Base-by-base conservation (phyloP, 2,113 vertebrate species). In the Larimichthys crocea region DNA sequence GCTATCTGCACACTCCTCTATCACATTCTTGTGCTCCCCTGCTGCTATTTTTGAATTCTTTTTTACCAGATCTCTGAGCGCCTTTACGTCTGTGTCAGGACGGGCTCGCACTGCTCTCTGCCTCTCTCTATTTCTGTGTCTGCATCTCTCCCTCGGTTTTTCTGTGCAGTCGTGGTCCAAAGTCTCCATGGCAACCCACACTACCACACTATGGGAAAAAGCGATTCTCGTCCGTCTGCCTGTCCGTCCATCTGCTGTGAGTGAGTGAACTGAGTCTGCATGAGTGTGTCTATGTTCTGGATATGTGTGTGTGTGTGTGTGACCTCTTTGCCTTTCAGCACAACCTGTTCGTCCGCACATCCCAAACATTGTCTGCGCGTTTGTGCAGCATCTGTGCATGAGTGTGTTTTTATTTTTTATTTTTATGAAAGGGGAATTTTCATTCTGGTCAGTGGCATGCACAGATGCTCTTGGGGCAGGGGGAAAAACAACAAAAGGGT, bases 121-220 rank as follows among this genome's bases (percentile, higher is more conserved):
- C 88, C 50, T 85, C 82, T 85, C 82, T 87, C 64, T 62, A 29
- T 86, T 56, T 83, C 59, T 19, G 22, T 70, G 22, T 46, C 62
- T 40, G 31, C 35, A 1, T 56, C 62, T 69, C 74, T 71, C 24
- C 59, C 74, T 66, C 49, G 3, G 49, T 57, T 52, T 52, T 52
- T 83, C 76, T 26, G 10, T 62, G 84, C 73, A 56, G 68, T 69
- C 74, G 5, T 49, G 71, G 83, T 67, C 71, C 74, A 61, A 82
- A 65, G 81, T 93, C 79, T 86, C 93, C 89, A 91, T 93, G 84
- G 91, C 79, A 93, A 94, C 92, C 11, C 64, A 10, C 57, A 49
- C 68, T 60, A 17, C 68, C 49, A 68, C 53, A 40, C 79, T 60
- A 59, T 3, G 29, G 64, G 40, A 68, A 68, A 68, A 17, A 55